Base-by-base conservation (phyloP, 1,140 invertebrate species). In the Linepithema humile region DNA sequence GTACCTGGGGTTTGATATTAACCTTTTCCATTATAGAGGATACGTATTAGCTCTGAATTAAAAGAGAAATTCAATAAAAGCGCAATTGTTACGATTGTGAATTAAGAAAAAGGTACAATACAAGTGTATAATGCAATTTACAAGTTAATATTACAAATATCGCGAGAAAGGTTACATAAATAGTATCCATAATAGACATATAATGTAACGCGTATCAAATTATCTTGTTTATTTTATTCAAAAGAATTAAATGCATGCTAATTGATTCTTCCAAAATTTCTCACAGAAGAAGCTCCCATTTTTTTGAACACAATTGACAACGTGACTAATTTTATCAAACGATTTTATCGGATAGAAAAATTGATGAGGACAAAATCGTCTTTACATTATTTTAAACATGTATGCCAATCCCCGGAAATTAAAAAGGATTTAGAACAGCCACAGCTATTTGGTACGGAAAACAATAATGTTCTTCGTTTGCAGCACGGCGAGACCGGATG, bases 1-100 rank as follows among this genome's bases (percentile, higher is more conserved):
- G 87, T 85, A 86, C 73, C 85, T 67, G 10, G 69, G 88, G 53
- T 90, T 90, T 91, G 89, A 90, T 91, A 85, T 86, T 88, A 91
- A 90, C 88, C 87, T 86, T 78, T 12, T 53, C 12, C 48, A 67
- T 80, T 43, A 32, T 20, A 55, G 50, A 53, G 23, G 62, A 80
- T 55, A 70, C n/a, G 35, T 53, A 70, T 80, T 57, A 69, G 12
- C 20, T 53, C 45, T 12, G 23, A 29, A 38, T n/a, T 12, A 69
- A 70, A 55, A 26, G 32, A 43, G 38, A 43, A 80, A 69, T 69
- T 70, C 26, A 55, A 70, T 57, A 9, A 40, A 40, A 35, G 12
- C 23, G 35, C 35, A 17, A 29, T n/a, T 69, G 35, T 78, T 55
- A 69, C n/a, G 48, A 70, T n/a, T n/a, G n/a, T n/a, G n/a, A n/a